Conservation (phyloP, 53 echinoderm and acorn worm genomes). For the Henricia sp. region DNA sequence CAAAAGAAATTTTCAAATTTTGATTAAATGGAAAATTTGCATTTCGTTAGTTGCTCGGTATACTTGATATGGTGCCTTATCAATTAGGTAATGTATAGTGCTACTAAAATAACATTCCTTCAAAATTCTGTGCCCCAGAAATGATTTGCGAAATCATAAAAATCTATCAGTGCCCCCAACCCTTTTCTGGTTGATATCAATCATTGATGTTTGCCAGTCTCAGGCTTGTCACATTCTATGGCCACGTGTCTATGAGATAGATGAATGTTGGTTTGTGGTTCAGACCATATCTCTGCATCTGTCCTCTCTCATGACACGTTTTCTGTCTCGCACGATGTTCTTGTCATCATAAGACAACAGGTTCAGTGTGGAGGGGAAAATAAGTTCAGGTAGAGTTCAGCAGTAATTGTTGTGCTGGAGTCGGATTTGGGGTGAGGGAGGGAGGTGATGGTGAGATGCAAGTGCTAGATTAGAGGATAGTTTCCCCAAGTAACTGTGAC, state of each 20-base stretch:
- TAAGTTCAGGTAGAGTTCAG: constrained; percentile 43
- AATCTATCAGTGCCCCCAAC: not conserved
- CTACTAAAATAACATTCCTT: too few species aligned
- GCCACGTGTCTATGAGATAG: not conserved
- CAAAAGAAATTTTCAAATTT: too few species aligned
- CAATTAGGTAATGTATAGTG: too few species aligned
- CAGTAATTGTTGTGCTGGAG: not conserved
- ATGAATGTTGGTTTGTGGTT: constrained; percentile 22
- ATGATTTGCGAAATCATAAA: not conserved
- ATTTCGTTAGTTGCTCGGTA: too few species aligned
- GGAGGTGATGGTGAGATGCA: not conserved
- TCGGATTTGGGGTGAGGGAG: not conserved
- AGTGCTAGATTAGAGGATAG: too few species aligned
- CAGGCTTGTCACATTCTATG: not conserved
- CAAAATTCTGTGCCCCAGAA: not conserved
- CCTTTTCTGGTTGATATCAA: not conserved
- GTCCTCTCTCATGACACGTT: constrained; percentile 18
- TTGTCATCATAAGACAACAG: constrained; percentile 24
- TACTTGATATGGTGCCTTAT: too few species aligned
- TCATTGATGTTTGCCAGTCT: not conserved
- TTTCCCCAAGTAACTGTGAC: too few species aligned
- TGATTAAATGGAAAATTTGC: too few species aligned
- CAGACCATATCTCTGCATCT: not conserved
- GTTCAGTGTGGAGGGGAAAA: constrained; percentile 12
- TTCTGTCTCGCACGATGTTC: constrained; percentile 11